Conservation (phyloP, 2,113 vertebrate genomes). For the Lipotes vexillifer region DNA sequence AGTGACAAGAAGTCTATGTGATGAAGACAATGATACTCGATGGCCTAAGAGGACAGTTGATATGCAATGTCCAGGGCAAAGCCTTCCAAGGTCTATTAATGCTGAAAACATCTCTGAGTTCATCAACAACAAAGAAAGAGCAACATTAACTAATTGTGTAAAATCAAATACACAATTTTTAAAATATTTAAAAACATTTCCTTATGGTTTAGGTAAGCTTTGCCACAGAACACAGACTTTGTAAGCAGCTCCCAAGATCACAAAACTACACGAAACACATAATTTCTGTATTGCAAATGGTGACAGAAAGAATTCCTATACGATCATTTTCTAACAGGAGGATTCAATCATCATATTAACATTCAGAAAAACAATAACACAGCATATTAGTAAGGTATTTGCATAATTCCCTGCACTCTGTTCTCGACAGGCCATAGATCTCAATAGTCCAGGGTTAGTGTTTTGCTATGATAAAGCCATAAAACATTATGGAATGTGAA, state of each 20-base stretch:
- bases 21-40: not conserved
- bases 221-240: not conserved
- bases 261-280: not conserved
- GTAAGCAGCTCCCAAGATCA: not conserved
- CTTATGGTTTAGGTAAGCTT: not conserved
- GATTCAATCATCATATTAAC: not conserved
- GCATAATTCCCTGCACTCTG: slow-evolving; percentile 22
- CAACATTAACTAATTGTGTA: not conserved
- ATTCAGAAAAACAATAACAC: slow-evolving; percentile 1
- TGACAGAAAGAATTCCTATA: not conserved
- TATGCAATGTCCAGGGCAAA: not conserved
- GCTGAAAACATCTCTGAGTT: not conserved
- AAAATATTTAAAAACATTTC: not conserved
- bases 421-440: not conserved
- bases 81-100: not conserved
- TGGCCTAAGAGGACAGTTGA: not conserved
- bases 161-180: not conserved
- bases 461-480: not conserved
- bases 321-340: not conserved
- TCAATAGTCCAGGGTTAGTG: not conserved
- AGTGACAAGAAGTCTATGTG: not conserved
- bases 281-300: not conserved
- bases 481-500: not conserved
- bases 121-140: not conserved
- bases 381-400: not conserved